A percentile compares a stretch with the other conserved stretches of the same genome.
These are phyloP conservation scores for Lacanobia wlatinum DNA, from an alignment of 2,888 invertebrate genomes.

Conservation along the genomic window DNA sequence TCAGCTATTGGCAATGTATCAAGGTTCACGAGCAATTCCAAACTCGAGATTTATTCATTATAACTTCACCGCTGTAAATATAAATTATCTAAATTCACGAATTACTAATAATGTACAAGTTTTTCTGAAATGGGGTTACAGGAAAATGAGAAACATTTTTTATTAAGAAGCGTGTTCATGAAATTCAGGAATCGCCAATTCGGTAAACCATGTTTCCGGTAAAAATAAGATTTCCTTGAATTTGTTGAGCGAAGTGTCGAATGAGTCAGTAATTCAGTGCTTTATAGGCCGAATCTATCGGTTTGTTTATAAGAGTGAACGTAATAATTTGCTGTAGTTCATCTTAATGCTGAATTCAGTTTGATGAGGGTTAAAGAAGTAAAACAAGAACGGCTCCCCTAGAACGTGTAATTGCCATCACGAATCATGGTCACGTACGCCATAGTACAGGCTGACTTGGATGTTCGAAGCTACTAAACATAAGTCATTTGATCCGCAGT, in stretches of 20 bases:
- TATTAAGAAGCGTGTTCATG: slow-evolving; percentile 25
- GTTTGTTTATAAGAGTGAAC: neutral
- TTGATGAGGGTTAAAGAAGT: no score
- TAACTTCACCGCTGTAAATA: neutral
- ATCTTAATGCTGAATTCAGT: neutral
- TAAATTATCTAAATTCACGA: slow-evolving; percentile 4
- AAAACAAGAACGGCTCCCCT: no score
- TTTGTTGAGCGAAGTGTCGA: slow-evolving; percentile 14
- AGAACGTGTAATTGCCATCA: no score
- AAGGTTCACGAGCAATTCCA: slow-evolving; percentile 8
- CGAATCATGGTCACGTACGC: no score
- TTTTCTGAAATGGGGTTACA: slow-evolving; percentile 43
- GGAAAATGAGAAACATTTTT: slow-evolving; percentile 31
- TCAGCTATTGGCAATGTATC: neutral
- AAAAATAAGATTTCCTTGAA: slow-evolving; percentile 58
- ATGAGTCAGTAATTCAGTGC: slow-evolving; percentile 33
- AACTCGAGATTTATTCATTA: neutral
- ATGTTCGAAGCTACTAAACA: no score
- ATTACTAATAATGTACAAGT: neutral
- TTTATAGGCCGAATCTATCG: neutral
- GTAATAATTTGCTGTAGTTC: neutral
- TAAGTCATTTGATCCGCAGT: no score
- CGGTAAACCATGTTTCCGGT: slow-evolving; percentile 38
- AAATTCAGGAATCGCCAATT: slow-evolving; percentile 40
- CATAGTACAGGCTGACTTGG: no score